Evolutionary conservation across 2,113 vertebrate species (phyloP).

Genomic region (Apaloderma vittatum): DNA sequence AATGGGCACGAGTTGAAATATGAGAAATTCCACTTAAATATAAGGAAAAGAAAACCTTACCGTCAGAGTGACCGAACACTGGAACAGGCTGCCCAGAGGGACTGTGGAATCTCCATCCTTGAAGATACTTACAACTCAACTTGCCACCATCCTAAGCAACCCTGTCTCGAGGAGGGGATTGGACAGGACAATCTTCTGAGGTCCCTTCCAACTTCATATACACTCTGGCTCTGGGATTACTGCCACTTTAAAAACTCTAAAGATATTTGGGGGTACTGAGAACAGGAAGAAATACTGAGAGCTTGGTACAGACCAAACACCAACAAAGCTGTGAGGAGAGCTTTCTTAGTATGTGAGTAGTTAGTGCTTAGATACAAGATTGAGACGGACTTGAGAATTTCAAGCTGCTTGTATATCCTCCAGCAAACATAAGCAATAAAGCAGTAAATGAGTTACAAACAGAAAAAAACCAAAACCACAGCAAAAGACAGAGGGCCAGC

Average conservation of each 20-base stretch:
- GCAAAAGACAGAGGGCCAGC: not conserved
- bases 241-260: not conserved
- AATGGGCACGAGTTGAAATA: not conserved
- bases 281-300: not conserved
- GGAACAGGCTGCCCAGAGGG: not conserved
- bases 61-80: not conserved
- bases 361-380: not conserved
- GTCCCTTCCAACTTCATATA: not conserved
- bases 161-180: not conserved
- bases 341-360: not conserved
- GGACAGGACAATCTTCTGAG: not conserved
- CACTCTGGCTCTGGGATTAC: not conserved
- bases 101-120: not conserved
- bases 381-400: not conserved
- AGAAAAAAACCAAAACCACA: not conserved
- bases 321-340: not conserved
- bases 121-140: not conserved
- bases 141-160: not conserved
- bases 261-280: not conserved
- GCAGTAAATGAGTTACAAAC: not conserved
- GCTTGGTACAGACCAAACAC: not conserved
- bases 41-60: not conserved
- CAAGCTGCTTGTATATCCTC: not conserved
- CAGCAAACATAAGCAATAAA: slow-evolving; percentile 8
- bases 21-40: not conserved